A percentile compares a stretch with the other conserved stretches of the same genome.
These are phyloP conservation scores for Calidris pygmaea DNA, from an alignment of 2,113 vertebrate species.

Conservation along the genomic window DNA sequence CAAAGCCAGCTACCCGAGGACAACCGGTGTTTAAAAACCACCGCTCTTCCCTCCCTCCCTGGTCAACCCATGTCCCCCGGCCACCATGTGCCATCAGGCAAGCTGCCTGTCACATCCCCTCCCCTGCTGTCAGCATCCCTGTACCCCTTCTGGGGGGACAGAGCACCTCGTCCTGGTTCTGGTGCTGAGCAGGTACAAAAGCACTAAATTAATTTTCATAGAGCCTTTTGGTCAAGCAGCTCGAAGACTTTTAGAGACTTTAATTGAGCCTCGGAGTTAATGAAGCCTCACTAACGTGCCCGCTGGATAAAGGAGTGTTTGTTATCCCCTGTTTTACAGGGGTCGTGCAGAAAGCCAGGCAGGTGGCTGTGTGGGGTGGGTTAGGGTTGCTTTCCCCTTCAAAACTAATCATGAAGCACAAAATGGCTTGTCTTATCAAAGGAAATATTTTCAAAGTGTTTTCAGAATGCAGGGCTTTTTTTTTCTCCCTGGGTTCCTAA, in stretches of 20 bases:
- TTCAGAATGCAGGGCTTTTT: neutral
- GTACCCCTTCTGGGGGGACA: accelerated
- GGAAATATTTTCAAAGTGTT: neutral
- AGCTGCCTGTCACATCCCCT: neutral
- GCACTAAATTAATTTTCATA: slow-evolving; percentile 48
- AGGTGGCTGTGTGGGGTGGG: neutral
- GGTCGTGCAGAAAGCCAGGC: neutral
- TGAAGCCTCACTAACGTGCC: slow-evolving; percentile 36
- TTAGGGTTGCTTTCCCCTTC: slow-evolving; percentile 6
- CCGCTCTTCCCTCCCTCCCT: neutral
- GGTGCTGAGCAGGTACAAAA: neutral
- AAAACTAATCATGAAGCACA: neutral
- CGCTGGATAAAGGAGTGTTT: slow-evolving; percentile 41
- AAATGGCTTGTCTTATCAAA: neutral
- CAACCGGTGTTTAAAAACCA: neutral
- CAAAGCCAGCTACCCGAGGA: neutral
- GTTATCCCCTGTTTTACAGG: slow-evolving; percentile 2
- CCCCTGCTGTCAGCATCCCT: neutral
- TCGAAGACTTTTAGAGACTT: slow-evolving; percentile 46
- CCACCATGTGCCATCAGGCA: neutral
- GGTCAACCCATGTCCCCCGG: neutral
- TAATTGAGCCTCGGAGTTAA: slow-evolving; percentile 51
- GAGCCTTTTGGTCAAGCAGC: slow-evolving; percentile 23
- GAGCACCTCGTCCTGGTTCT: neutral
- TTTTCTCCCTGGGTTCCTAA: neutral